Evolutionary conservation across 2,797 vertebrate genomes (phyloP), one percentile per base, ranked within the genome.

Genomic region (Gouania willdenowi): DNA sequence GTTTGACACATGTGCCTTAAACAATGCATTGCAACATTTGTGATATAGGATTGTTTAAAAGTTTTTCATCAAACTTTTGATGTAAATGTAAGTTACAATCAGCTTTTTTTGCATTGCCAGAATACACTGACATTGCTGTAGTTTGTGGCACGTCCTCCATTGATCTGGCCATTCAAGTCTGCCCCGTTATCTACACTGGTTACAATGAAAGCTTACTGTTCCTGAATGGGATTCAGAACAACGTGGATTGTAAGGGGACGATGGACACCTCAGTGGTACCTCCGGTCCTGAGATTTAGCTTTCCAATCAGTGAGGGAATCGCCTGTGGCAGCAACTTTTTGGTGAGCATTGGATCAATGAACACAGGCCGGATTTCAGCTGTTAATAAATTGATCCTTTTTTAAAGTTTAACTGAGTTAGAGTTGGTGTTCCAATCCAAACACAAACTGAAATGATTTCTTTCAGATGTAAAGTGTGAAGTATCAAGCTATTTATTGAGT

Each of bases 161-260:
- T 8, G 22, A 73, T 2, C 64, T 88, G 42, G 72, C 73, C 0
- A 81, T 89, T 55, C 72, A 75, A 11, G 63, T 83, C 48, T 90
- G 87, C 37, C 86, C 81, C 0, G 78, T 61, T 4, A 40, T 86
- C 35, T 89, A 82, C 64, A 81, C 73, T 0, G 81, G 87, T 29
- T 90, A 84, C 71, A 88, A 88, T 5, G 64, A 53, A 10, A 82
- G 68, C 18, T 46, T 86, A 30, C 67, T 88, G 56, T 74, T 78
- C 34, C 44, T 88, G 35, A 89, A 89, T 51, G 41, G 27, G 26
- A 50, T 79, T 3, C 1, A 2, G 5, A 23, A 24, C 19, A 47
- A 78, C 4, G 6, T 13, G 3, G 14, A 40, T 29, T 88, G 85
- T 41, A 33, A 28, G 23, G 85, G 83, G 11, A 74, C 6, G 0